Percentiles rank a stretch among this genome's conserved stretches.
Conservation (phyloP, 2,113 vertebrate species). For the Seriola rivoliana region DNA sequence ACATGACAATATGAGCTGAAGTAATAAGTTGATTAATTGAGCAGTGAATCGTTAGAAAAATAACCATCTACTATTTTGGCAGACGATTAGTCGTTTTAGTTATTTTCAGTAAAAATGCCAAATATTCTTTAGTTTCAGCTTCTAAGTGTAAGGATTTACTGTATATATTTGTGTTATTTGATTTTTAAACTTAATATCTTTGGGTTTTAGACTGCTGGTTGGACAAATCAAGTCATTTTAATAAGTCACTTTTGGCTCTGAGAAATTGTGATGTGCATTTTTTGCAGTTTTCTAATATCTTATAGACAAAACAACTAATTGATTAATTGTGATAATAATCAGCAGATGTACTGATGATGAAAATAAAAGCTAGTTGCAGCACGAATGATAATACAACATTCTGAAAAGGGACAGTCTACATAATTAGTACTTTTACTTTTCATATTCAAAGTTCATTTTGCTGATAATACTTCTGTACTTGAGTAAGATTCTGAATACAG, state of each 20-base stretch:
- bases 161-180: background rate
- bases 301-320: background rate
- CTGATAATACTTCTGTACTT: background rate
- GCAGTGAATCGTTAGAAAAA: background rate
- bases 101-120: background rate
- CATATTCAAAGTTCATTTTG: background rate
- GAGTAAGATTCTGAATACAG: background rate
- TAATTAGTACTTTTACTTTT: background rate
- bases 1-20: background rate
- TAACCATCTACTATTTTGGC: background rate
- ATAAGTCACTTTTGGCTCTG: background rate
- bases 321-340: background rate
- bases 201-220: background rate
- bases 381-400: background rate
- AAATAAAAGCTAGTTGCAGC: background rate
- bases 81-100: background rate
- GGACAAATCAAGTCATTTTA: background rate
- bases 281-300: background rate
- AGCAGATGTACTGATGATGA: background rate
- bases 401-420: background rate
- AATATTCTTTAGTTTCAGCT: background rate
- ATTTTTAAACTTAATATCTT: background rate
- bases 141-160: background rate
- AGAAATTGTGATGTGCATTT: background rate
- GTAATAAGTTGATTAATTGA: too few relatives aligned